Evolutionary conservation across 2,888 invertebrate species (phyloP).

Genomic region (Pristionchus maxplancki): DNA sequence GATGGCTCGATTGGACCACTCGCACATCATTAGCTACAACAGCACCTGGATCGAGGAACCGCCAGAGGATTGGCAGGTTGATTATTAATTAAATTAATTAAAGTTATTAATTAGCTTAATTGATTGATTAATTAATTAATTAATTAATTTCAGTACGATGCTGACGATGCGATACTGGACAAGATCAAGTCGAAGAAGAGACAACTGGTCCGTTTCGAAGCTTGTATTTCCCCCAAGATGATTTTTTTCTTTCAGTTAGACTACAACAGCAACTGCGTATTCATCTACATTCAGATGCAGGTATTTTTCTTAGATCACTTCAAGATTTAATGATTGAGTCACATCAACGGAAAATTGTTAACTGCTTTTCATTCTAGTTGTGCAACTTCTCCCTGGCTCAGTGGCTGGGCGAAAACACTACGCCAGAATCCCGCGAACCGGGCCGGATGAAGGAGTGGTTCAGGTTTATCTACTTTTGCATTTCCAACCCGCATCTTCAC

Average conservation of each 20-base stretch:
- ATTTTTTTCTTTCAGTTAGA: not conserved
- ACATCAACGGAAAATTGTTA: not conserved
- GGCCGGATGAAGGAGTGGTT: not conserved
- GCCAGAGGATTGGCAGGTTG: not conserved
- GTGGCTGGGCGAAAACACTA: not conserved
- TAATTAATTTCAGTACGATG: not conserved
- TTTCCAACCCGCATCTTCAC: too few species aligned
- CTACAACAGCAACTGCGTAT: not conserved
- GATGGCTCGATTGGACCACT: not conserved
- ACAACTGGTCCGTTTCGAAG: not conserved
- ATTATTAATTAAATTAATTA: too few species aligned
- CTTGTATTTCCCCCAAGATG: not conserved
- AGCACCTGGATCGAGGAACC: not conserved
- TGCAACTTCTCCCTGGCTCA: not conserved
- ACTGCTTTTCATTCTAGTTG: not conserved
- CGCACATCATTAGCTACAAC: not conserved
- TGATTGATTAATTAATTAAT: too few species aligned
- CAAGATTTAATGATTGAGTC: not conserved
- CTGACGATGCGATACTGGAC: not conserved
- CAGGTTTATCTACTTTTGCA: too few species aligned
- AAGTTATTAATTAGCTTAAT: too few species aligned
- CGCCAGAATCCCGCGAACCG: not conserved
- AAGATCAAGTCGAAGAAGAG: not conserved
- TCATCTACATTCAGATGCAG: not conserved
- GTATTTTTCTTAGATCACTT: not conserved